Evolutionary conservation across 2,888 invertebrate species (phyloP).

Genomic region (Eupithecia vulgata): DNA sequence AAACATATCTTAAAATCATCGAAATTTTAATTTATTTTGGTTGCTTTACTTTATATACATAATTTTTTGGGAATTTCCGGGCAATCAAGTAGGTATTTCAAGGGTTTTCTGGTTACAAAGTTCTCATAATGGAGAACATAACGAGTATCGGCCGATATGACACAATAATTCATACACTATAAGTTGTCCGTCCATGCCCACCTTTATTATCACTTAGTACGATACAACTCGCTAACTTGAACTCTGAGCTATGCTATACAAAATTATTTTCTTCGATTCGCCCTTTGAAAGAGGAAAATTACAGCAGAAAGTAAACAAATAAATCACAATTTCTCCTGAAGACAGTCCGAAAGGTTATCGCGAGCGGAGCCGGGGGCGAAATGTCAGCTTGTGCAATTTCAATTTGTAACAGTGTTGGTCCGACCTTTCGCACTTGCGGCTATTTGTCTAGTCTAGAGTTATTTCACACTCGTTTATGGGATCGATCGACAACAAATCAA

Average conservation of each 20-base stretch:
- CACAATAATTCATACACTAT: too few species aligned
- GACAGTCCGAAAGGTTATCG: slow-evolving; percentile 37
- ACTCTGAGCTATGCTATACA: background rate
- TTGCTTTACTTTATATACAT: too few species aligned
- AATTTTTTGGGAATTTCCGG: too few species aligned
- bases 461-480: background rate
- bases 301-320: slow-evolving; percentile 29
- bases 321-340: slow-evolving; percentile 36
- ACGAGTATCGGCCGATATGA: background rate
- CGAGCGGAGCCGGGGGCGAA: slow-evolving; percentile 30
- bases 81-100: too few species aligned
- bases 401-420: slow-evolving; percentile 39
- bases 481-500: background rate
- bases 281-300: slow-evolving; percentile 14
- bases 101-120: too few species aligned
- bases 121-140: background rate
- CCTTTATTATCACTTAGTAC: background rate
- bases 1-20: too few species aligned
- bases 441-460: slow-evolving; percentile 1
- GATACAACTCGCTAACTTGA: background rate
- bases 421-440: slow-evolving; percentile 37
- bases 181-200: background rate
- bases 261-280: slow-evolving; percentile 1
- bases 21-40: too few species aligned
- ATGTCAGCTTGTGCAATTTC: slow-evolving; percentile 44